Evolutionary conservation across 2,888 invertebrate genomes (phyloP).

Genomic region (Troilus luridus): DNA sequence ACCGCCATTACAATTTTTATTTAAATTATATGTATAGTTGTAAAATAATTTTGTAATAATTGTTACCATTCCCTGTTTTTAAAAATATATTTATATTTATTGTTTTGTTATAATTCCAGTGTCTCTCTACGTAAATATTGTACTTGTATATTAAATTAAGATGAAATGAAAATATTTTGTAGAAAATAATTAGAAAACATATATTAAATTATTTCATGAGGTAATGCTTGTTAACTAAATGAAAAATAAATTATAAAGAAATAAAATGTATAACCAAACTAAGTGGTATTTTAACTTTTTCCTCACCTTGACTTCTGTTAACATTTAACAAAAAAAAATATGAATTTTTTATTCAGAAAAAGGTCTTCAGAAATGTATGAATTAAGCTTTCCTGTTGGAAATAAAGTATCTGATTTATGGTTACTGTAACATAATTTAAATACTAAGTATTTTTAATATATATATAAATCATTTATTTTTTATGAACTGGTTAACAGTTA

Average conservation of each 20-base stretch:
- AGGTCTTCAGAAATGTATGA: too few species aligned
- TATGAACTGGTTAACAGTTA: too few species aligned
- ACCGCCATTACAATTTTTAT: neutral
- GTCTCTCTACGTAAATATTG: constrained; percentile 6
- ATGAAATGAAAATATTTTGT: constrained; percentile 12
- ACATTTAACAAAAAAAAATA: neutral
- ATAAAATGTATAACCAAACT: neutral
- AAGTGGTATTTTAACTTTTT: neutral
- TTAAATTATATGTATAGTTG: constrained; percentile 42
- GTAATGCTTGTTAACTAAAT: neutral
- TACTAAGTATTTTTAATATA: too few species aligned
- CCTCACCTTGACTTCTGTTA: neutral
- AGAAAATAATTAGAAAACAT: constrained; percentile 9
- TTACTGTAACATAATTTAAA: too few species aligned
- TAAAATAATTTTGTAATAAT: constrained; percentile 47
- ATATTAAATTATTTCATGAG: constrained; percentile 24
- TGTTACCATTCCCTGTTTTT: constrained; percentile 43
- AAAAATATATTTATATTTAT: constrained; percentile 16
- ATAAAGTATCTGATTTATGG: too few species aligned
- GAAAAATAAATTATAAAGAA: neutral
- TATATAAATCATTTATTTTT: too few species aligned
- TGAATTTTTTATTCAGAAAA: neutral
- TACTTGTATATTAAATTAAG: neutral
- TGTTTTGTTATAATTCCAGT: constrained; percentile 24
- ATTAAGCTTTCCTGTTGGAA: too few species aligned